Base-by-base conservation (phyloP, 2,888 invertebrate species). In the Tetrapedia diversipes region DNA sequence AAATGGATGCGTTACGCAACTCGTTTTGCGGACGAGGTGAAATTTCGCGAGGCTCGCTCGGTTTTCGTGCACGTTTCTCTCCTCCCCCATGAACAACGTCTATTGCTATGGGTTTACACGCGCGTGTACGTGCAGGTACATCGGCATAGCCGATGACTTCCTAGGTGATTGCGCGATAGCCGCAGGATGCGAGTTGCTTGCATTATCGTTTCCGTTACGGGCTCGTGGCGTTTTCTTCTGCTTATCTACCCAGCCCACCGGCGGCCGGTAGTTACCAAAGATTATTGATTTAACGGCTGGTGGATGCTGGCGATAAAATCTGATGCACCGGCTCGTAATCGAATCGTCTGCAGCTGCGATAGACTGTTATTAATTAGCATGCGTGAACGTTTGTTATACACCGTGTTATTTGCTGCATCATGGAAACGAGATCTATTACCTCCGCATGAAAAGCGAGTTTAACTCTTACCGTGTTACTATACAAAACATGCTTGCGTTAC, bases 141-240 rank as follows among this genome's bases (percentile, higher is more conserved):
- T 22, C 63, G 41, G 84, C 85, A 79, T 80, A 79, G 74, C 64
- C 86, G 80, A 87, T 83, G 78, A 88, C 82, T 87, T 87, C 87
- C 86, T 84, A 79, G 75, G 73, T 77, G 83, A 86, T 88, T 87
- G 86, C 86, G 83, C 80, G 77, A 83, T 27, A 63, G 72, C 71
- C 60, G 66, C 84, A 83, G 87, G 86, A 86, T 81, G 81, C 64
- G 81, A 79, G 77, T 54, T 51, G 81, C 80, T 86, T 86, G 85
- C 86, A 80, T 86, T 88, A 87, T 87, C 86, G 78, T 82, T 86
- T 88, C 84, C 85, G 85, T 76, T 86, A 82, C 76, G 68, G 69
- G 29, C 74, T 59, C 56, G 59, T 61, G 49, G 59, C 60, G 74
- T 67, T 80, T 74, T 78, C 70, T 73, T 51, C 67, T 47, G 64